A percentile compares a stretch with the other conserved stretches of the same genome.
Evolutionary conservation across 2,113 vertebrate genomes (phyloP).

Genomic region (Stegostoma tigrinum): DNA sequence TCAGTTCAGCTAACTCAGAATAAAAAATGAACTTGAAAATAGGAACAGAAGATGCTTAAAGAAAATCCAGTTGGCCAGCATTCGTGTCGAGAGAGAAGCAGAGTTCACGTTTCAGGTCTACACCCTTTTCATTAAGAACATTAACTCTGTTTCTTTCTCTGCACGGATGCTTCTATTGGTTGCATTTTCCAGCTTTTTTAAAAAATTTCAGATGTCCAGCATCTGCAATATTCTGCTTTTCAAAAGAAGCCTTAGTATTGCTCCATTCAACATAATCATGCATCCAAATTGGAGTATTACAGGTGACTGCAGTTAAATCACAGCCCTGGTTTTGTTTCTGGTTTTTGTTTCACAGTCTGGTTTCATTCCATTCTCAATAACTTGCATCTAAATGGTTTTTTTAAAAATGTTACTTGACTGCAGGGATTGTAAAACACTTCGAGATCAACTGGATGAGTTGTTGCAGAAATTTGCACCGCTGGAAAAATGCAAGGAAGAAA

Average conservation of each 20-base stretch:
- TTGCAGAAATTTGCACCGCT: constrained; percentile 69
- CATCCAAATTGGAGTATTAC: neutral
- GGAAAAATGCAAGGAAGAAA: constrained; percentile 71
- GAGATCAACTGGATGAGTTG: constrained; percentile 79
- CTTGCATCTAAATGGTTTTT: neutral
- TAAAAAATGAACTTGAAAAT: neutral
- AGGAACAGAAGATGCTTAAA: no score
- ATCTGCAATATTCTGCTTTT: no score
- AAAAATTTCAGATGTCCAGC: no score
- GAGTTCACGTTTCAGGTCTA: no score
- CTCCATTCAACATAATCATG: neutral
- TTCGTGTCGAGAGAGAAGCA: no score
- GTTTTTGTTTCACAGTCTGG: neutral
- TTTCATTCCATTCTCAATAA: neutral
- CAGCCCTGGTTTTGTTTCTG: neutral
- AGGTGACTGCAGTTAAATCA: neutral
- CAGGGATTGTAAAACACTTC: constrained; percentile 75
- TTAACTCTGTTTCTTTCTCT: no score
- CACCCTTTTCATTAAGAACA: no score
- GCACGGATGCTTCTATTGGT: no score
- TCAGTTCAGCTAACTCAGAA: neutral
- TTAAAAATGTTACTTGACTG: constrained; percentile 21
- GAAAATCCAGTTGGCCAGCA: no score
- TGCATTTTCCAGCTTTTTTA: no score
- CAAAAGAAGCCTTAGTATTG: neutral